Evolutionary conservation across 2,113 vertebrate genomes (phyloP).

Genomic region (Onychostruthus taczanowskii): DNA sequence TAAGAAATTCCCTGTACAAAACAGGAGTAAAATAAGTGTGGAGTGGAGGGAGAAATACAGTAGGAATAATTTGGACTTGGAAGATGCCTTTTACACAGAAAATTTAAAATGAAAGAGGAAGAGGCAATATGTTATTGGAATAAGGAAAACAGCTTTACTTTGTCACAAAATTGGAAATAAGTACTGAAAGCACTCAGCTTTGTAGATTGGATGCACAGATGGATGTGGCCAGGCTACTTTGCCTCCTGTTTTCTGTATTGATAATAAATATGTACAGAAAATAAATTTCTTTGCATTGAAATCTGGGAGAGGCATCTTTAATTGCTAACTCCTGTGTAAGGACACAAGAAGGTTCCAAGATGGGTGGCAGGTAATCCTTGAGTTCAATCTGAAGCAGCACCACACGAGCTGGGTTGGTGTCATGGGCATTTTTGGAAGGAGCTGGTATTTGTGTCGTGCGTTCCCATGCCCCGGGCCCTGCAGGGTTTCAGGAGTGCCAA

Average conservation of each 20-base stretch:
- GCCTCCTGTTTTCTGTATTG: background rate
- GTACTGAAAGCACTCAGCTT: background rate
- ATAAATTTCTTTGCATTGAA: background rate
- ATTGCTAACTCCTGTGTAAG: fast-evolving
- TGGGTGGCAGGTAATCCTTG: background rate
- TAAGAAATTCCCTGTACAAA: background rate
- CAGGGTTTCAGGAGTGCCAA: background rate
- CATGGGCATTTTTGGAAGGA: background rate
- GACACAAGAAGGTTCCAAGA: background rate
- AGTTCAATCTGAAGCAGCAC: background rate
- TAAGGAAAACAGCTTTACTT: background rate
- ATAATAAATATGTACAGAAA: background rate
- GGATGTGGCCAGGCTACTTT: background rate
- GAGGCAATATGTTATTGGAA: background rate
- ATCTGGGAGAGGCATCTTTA: background rate
- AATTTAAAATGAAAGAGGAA: background rate
- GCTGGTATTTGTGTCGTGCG: fast-evolving
- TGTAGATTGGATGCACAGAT: background rate
- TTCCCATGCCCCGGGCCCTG: background rate
- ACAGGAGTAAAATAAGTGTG: background rate
- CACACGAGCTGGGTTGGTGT: background rate
- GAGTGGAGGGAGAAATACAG: too few species aligned
- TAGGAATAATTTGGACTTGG: background rate
- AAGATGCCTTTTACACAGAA: background rate
- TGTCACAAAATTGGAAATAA: background rate